Evolutionary conservation across 2,888 invertebrate genomes (phyloP).

Genomic region (Drosophila peninsularis): DNA sequence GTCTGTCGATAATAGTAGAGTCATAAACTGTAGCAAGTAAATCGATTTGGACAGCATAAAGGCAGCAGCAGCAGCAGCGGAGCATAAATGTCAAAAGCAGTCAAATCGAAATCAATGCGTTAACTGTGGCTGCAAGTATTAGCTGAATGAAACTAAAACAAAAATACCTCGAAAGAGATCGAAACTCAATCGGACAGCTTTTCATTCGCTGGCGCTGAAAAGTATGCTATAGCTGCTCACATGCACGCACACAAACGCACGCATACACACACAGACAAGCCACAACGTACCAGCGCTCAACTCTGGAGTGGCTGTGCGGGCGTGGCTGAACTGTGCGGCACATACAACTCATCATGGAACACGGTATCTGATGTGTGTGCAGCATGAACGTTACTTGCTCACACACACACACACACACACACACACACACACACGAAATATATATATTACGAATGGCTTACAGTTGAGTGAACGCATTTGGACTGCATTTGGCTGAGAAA

Average conservation of each 20-base stretch:
- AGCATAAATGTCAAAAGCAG: constrained; percentile 77
- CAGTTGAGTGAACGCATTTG: constrained; percentile 38
- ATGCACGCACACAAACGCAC: not conserved
- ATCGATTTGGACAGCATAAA: constrained; percentile 56
- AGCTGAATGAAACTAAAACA: constrained; percentile 29
- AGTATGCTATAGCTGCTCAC: constrained; percentile 51
- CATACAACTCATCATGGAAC: constrained; percentile 34
- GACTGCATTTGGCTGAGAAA: constrained; percentile 26
- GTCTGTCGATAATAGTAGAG: constrained; percentile 62
- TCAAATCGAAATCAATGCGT: constrained; percentile 61
- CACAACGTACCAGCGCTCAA: constrained; percentile 18
- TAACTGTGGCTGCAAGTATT: constrained; percentile 14
- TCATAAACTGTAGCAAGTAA: constrained; percentile 71
- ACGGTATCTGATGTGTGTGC: constrained; percentile 34
- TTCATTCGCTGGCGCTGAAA: constrained; percentile 32
- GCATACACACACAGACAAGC: not conserved
- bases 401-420: not conserved
- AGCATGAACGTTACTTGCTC: constrained; percentile 7
- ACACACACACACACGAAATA: not conserved
- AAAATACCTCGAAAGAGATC: constrained; percentile 17
- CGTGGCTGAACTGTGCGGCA: constrained; percentile 17
- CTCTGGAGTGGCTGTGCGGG: constrained; percentile 14
- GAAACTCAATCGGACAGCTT: constrained; percentile 32
- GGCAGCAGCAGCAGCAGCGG: constrained; percentile 28
- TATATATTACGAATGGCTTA: constrained; percentile 6